A percentile compares a stretch with the other conserved stretches of the same genome.
Conservation (phyloP, 2,113 vertebrate species). For the Ophthalmolycus amberensis region DNA sequence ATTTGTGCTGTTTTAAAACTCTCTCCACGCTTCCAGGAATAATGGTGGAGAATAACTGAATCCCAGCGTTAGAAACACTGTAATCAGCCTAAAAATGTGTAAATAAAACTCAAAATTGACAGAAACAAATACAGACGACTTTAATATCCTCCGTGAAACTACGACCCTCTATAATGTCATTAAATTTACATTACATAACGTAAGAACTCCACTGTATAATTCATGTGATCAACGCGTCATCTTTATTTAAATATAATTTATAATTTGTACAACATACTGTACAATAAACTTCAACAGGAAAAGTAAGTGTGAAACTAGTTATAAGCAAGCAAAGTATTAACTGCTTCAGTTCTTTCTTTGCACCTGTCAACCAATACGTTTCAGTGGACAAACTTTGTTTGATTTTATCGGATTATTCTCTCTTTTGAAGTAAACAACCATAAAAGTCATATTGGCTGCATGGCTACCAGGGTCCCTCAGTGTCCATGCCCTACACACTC, state of each 20-base stretch:
- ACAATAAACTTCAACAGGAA: background rate
- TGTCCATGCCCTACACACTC: slow-evolving; percentile 10
- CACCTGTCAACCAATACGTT: background rate
- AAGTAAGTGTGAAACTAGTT: background rate
- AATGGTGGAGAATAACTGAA: background rate
- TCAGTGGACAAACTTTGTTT: background rate
- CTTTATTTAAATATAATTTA: background rate
- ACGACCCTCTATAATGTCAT: background rate
- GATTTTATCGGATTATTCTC: no score
- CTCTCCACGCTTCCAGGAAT: background rate
- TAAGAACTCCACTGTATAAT: background rate
- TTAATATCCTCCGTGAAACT: background rate
- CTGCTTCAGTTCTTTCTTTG: background rate
- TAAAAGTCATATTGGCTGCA: background rate
- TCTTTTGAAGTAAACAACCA: background rate
- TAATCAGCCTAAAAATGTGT: background rate
- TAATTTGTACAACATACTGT: background rate
- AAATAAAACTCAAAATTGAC: background rate
- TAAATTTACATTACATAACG: no score
- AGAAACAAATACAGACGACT: background rate
- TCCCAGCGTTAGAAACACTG: background rate
- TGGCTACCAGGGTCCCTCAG: background rate
- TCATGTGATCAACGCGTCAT: background rate
- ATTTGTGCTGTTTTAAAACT: background rate
- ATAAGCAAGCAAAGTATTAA: background rate